Evolutionary conservation across 2,888 invertebrate genomes (phyloP), one percentile per base, ranked within the genome.

Genomic region (Lepeophtheirus nordmannii): DNA sequence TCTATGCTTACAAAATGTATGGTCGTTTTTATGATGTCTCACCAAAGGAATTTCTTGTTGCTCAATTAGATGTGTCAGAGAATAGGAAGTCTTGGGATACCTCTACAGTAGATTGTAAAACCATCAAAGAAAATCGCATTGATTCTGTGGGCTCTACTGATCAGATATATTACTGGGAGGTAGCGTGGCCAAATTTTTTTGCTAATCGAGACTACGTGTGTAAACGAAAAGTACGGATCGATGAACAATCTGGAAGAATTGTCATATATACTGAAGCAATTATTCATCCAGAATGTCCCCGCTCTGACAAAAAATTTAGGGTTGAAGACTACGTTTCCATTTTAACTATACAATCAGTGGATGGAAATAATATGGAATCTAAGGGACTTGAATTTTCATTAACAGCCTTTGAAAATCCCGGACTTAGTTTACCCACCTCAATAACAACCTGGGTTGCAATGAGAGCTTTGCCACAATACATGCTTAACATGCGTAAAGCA

Each of bases 1-100:
- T 65, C 9, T 65, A 65, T 39, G 39, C 57, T 40, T 65, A 65
- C 65, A 65, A 65, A 58, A 65, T 65, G 65, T 65, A 65, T 39
- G 65, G 65, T 12, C 23, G 39, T 11, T 65, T 65, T 10, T 39
- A 65, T 10, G 65, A 65, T 38, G 40, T 65, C 10, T 37, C 65
- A 14, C 58, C 65, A 22, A 39, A 65, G 37, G 65, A 65, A 22
- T 65, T 58, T 23, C 14, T 65, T 20, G 17, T 10, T n/a, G 65
- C 58, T n/a, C 65, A 65, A 37, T 12, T 38, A 12, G 65, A 65
- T 39, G 20, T 58, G 57, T 58, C 58, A 17, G 65, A 65, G 10
- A 58, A 38, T 37, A 46, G 65, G 12, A n/a, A 58, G 58, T 17
- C 22, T 37, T 65, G 65, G 65, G 65, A 65, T 39, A 23, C 14